Evolutionary conservation across 2,888 invertebrate species (phyloP), one percentile per base, ranked within the genome.

Genomic region (Podabrus alpinus): DNA sequence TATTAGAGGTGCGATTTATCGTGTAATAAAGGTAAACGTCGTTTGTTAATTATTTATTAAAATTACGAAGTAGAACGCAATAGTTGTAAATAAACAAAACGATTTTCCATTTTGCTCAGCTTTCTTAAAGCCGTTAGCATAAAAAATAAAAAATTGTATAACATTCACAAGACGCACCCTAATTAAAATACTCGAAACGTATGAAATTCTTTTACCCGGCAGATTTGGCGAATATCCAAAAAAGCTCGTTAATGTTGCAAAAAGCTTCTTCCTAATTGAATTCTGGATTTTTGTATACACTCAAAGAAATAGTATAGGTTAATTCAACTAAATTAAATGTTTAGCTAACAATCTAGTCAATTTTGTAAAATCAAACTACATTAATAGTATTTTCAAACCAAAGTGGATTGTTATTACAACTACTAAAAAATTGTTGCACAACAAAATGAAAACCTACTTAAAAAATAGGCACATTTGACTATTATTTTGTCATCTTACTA

Each of bases 1-100:
- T 82, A 82, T 83, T 83, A 81, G 77, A 73, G 59, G 73, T 73
- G 77, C 82, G 82, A 83, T 83, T 83, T 82, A 83, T 82, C 80
- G 79, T 76, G 68, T 76, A 77, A 79, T 77, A 73, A 79, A 77
- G 77, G 76, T 81, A 45, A 45, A n/a, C 74, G 78, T 75, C 78
- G 79, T 79, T 79, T 80, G 79, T 79, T 79, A 81, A 81, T 81
- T 80, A 80, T 81, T 79, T 80, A 80, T 76, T 80, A 78, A 81
- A 80, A 79, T 78, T 73, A 72, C 72, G 75, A 73, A 76, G 71
- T n/a, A 45, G 45, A n/a, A n/a, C n/a, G 45, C n/a, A 45, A 45
- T 45, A 45, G 45, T 45, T n/a, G 45, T 45, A 45, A 45, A 45
- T 45, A 45, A 45, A 45, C 45, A 45, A 45, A 45, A n/a, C 45